Evolutionary conservation across 37 sponge, comb jelly and placozoan genomes (phyloP).

Genomic region (Ianthella basta): DNA sequence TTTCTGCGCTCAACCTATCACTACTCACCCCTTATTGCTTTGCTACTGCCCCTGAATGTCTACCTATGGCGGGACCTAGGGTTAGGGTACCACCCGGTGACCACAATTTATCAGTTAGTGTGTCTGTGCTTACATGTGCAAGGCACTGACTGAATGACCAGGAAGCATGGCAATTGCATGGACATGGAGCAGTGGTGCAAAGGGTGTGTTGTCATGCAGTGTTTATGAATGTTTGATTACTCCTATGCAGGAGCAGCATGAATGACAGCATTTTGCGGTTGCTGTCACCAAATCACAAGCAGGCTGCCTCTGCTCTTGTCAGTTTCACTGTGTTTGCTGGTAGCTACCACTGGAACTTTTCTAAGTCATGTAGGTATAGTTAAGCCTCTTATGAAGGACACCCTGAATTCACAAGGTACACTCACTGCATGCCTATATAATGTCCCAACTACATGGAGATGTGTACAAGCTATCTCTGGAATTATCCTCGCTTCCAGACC

Average conservation of each 20-base stretch:
- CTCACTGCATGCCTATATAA: no score
- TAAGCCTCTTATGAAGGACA: no score
- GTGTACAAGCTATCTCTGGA: no score
- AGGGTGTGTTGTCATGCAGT: no score
- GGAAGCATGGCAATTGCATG: background rate
- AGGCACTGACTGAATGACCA: background rate
- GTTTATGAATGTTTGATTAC: no score
- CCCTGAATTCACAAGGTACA: no score
- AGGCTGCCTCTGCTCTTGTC: background rate
- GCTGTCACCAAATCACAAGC: constrained; percentile 3
- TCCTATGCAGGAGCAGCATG: no score
- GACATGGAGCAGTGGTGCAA: background rate
- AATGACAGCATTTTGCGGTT: background rate
- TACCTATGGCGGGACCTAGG: constrained; percentile 74
- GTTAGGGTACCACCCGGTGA: constrained; percentile 82
- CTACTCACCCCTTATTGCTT: constrained; percentile 83
- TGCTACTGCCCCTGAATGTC: constrained; percentile 80
- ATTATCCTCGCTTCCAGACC: no score
- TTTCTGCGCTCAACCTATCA: constrained; percentile 68
- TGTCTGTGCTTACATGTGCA: background rate
- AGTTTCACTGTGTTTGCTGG: background rate
- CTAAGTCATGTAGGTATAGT: background rate
- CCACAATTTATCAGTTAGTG: background rate
- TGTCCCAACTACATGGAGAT: constrained; percentile 34
- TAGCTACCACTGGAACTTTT: no score